Percentiles rank a stretch among this genome's conserved stretches.
These are phyloP conservation scores for Hydrochoerus hydrochaeris DNA, from an alignment of 2,113 vertebrate species.

Conservation along the genomic window DNA sequence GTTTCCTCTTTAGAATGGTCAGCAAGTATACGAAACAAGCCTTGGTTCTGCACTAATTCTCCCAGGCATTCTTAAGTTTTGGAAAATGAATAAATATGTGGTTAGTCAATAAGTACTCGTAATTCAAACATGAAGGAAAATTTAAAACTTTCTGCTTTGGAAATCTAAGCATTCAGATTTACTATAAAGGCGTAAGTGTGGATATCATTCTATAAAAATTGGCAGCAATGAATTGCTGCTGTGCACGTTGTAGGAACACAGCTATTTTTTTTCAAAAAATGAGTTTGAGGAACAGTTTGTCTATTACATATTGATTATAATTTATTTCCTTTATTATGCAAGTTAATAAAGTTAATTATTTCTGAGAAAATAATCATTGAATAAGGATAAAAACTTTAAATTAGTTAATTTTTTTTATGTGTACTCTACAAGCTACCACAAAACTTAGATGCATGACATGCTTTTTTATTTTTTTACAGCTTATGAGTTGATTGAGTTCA, in stretches of 20 bases:
- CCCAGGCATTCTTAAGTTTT: slow-evolving; percentile 28
- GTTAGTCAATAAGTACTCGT: background rate
- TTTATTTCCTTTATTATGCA: background rate
- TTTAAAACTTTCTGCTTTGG: background rate
- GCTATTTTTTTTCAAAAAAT: background rate
- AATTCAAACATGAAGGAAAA: background rate
- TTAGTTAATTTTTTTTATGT: background rate
- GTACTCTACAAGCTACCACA: background rate
- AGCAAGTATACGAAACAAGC: slow-evolving; percentile 27
- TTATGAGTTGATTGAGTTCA: background rate
- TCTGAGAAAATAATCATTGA: background rate
- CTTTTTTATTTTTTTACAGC: slow-evolving; percentile 15
- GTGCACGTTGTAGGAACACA: background rate
- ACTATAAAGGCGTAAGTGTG: background rate
- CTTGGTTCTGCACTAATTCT: background rate
- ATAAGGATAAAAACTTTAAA: background rate
- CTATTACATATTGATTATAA: background rate
- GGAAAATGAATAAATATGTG: background rate
- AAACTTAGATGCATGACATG: background rate
- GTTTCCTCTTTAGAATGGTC: slow-evolving; percentile 36
- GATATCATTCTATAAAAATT: background rate
- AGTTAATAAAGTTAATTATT: slow-evolving; percentile 36
- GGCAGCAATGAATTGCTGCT: background rate
- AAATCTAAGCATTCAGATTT: background rate
- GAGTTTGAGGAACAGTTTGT: background rate